Base-by-base conservation (phyloP, 2,888 invertebrate genomes). In the Drosophila infuscata region DNA sequence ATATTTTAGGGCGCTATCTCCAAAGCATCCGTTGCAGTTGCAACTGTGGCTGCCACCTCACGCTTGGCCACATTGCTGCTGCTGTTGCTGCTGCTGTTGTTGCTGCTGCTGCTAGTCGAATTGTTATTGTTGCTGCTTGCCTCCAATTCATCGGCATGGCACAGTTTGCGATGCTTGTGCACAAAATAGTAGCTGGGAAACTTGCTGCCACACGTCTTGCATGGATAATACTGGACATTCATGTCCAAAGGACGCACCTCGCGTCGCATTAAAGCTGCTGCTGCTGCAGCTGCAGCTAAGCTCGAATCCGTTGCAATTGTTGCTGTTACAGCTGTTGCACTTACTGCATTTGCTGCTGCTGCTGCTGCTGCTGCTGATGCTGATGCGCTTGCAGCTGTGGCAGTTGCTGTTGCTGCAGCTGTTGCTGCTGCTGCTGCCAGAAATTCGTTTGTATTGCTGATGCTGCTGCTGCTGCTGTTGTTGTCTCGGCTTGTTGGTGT, bases 101-200 rank as follows among this genome's bases (percentile, higher is more conserved):
- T 70, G 56, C 62, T 59, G 46, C 30, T 59, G 63, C 41, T 48
- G 38, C 48, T 73, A 1, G 61, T 57, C 25, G 46, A 59, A 43
- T 6, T 79, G 59, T 38, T 61, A 36, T 9, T 74, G 66, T 36
- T 76, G 41, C 51, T 41, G 41, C 51, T 41, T 48, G 30, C 67
- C 60, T 93, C 93, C 29, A 89, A 51, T 63, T 93, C 93, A 61
- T 93, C 93, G 29, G 96, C 95, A 91, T 98, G 98, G 90, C 97
- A 97, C 88, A 96, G 93, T 93, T 97, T 97, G 61, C 97, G 94
- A 92, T 98, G 98, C 91, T 98, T 98, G 92, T 98, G 98, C 32
- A 98, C 98, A 94, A 98, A 98, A 93, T 98, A 98, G 92, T 98
- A 98, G 80, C 97, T 97, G 2, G 98, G 98, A 92, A 98, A 98